Conservation (phyloP, 2,888 invertebrate species). For the Aspidapion aeneum region DNA sequence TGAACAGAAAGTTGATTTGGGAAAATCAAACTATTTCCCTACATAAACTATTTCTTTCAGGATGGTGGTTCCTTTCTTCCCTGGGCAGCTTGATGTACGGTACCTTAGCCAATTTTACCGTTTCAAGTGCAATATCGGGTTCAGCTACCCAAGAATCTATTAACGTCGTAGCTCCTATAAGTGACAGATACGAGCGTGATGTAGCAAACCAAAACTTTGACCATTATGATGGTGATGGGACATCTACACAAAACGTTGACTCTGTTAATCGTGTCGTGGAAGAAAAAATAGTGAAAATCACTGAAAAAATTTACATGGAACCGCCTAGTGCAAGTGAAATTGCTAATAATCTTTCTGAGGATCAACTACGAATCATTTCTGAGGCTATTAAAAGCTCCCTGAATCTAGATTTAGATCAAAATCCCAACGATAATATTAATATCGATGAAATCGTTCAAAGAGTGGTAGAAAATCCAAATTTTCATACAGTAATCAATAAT, state of each 20-base stretch:
- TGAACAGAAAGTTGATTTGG: too few species aligned
- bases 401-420: slow-evolving; percentile 28
- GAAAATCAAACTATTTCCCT: too few species aligned
- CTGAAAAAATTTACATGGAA: slow-evolving; percentile 31
- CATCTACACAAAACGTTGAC: neutral
- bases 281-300: slow-evolving; percentile 38
- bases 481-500: slow-evolving; percentile 34
- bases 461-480: slow-evolving; percentile 40
- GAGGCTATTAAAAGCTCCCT: slow-evolving; percentile 39
- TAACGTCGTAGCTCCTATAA: neutral
- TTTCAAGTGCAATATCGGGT: neutral
- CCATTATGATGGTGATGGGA: neutral
- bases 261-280: slow-evolving; percentile 9
- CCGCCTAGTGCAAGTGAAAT: slow-evolving; percentile 27
- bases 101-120: slow-evolving; percentile 21
- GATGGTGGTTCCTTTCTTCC: slow-evolving; percentile 42
- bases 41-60: too few species aligned
- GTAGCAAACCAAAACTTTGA: neutral
- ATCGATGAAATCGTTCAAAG: slow-evolving; percentile 43
- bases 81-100: slow-evolving; percentile 33
- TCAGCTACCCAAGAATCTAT: neutral
- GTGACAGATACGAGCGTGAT: neutral
- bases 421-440: slow-evolving; percentile 33
- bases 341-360: slow-evolving; percentile 36
- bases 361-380: slow-evolving; percentile 45